phyloP scores from a whole-genome alignment of 2,888 invertebrate genomes.

The Melipona bicolor region DNA sequence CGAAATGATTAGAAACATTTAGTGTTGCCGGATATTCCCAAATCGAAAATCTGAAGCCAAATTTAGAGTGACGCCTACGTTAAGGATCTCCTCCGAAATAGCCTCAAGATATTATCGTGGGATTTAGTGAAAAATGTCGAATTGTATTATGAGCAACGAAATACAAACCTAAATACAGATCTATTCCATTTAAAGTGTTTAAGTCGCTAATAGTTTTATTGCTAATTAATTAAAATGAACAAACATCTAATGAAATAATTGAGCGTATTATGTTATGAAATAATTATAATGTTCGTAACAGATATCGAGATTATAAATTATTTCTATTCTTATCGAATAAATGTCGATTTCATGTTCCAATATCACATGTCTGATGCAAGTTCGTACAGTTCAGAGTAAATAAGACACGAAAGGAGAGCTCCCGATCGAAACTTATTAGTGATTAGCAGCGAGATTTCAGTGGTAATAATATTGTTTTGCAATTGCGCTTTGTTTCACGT shows the following conservation, averaged over 20 bases:
- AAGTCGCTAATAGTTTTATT: neutral
- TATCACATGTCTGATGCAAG: neutral
- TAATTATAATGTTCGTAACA: neutral
- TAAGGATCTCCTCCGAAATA: neutral
- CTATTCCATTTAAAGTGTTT: neutral
- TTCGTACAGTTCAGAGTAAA: neutral
- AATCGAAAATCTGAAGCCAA: neutral
- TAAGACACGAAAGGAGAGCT: neutral
- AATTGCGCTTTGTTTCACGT: conserved; percentile 12
- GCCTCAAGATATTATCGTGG: neutral
- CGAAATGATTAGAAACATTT: conserved; percentile 7
- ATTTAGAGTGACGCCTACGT: neutral
- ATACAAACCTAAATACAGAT: neutral
- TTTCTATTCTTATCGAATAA: conserved; percentile 20
- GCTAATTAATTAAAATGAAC: neutral
- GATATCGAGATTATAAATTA: neutral
- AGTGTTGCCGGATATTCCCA: conserved; percentile 8
- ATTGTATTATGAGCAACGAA: neutral
- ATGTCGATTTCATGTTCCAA: neutral
- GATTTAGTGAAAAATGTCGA: neutral
- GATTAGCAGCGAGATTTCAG: conserved; percentile 20
- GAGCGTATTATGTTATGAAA: no score
- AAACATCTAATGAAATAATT: no score
- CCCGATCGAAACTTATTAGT: conserved; percentile 29
- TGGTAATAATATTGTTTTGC: neutral